Evolutionary conservation across 2,113 vertebrate species (phyloP), one percentile per base, ranked within the genome.

Genomic region (Nymphicus hollandicus): DNA sequence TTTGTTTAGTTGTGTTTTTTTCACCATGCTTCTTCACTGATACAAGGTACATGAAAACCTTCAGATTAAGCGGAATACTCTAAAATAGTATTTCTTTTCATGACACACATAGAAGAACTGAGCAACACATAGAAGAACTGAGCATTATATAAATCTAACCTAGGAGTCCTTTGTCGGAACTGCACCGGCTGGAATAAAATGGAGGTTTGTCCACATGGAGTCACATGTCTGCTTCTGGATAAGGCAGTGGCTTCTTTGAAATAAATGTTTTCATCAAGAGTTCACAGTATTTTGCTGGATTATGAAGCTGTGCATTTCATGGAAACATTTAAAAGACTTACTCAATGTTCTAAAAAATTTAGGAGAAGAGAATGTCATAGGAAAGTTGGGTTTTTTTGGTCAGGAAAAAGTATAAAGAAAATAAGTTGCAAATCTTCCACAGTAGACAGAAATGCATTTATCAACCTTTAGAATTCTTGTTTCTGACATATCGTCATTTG

Each of bases 251-350:
- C 3, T 69, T 46, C 22, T 53, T 68, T 43, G 33, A 72, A 82
- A 60, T 0, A 7, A 13, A 33, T 27, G 2, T 50, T 85, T 64
- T 92, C 9, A 9, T 19, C 2, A 1, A 13, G 15, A 8, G 2
- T 31, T 49, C 25, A 53, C 50, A 50, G 37, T 2, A 39, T 10
- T 44, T 81, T 91, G 3, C 18, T 49, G 37, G 16, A 49, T 85
- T 88, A 39, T 58, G 37, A 81, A 87, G 8, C 9, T 68, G 33
- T 52, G 11, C 25, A 70, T 73, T 61, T 61, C 12, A 43, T 43
- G 14, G 20, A 58, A 91, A 47, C 7, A 18, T 44, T 53, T n/a
- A 50, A 77, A 77, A 85, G 17, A 50, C 3, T 2, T 43, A 24
- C 2, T 19, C 11, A 11, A 6, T n/a, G 14, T 37, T 71, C 16